Conservation (phyloP, 2,113 vertebrate genomes). For the Dasyornis broadbenti region DNA sequence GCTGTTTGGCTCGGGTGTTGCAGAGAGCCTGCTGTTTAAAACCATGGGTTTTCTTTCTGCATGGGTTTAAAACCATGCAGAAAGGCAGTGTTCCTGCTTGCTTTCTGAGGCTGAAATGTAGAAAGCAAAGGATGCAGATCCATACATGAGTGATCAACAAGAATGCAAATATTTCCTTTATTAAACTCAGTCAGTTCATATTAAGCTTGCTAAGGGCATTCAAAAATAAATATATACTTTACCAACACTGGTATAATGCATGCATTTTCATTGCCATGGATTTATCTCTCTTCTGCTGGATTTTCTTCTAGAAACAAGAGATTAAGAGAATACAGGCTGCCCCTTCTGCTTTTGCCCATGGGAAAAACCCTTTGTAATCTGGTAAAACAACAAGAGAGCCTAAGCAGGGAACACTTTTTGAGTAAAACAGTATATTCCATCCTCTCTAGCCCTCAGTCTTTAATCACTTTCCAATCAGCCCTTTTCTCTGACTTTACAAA, state of each 20-base stretch:
- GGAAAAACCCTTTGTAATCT: neutral
- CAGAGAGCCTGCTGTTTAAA: neutral
- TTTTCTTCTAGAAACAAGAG: constrained; percentile 20
- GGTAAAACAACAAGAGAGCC: neutral
- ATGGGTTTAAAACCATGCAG: neutral
- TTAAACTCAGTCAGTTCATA: neutral
- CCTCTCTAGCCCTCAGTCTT: neutral
- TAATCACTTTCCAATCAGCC: neutral
- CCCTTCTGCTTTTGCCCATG: neutral
- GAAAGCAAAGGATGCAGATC: neutral
- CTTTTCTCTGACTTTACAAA: neutral
- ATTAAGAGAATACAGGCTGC: neutral
- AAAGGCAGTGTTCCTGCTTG: neutral
- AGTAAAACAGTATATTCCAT: neutral
- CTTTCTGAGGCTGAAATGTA: neutral
- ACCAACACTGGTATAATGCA: neutral
- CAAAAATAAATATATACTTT: neutral
- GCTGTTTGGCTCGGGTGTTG: neutral
- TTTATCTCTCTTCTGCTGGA: neutral
- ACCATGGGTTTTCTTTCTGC: too few relatives aligned
- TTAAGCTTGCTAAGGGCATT: neutral
- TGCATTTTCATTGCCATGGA: neutral
- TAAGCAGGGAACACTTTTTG: neutral
- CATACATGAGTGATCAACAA: neutral
- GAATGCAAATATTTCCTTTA: neutral